phyloP scores from a whole-genome alignment of 2,888 invertebrate species.

The Neuroscelio doddi region DNA sequence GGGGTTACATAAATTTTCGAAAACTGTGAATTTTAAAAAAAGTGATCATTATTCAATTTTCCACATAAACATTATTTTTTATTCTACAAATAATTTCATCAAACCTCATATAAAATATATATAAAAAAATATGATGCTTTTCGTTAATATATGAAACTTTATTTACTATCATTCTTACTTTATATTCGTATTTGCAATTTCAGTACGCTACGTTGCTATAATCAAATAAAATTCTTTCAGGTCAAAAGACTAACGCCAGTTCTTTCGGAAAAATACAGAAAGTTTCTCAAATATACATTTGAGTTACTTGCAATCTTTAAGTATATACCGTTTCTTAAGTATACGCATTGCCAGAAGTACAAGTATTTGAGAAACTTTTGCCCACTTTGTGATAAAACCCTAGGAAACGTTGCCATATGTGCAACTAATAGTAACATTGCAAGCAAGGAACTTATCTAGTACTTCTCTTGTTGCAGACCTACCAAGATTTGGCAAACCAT shows the following conservation, averaged over 20 bases:
- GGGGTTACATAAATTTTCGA: too few relatives aligned
- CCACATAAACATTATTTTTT: too few relatives aligned
- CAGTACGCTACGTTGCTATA: slow-evolving; percentile 15
- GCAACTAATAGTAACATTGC: slow-evolving; percentile 22
- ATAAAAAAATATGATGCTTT: too few relatives aligned
- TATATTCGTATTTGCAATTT: slow-evolving; percentile 24
- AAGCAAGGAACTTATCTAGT: slow-evolving; percentile 20
- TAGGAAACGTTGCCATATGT: not conserved
- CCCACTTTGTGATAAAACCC: not conserved
- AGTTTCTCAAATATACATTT: slow-evolving; percentile 7
- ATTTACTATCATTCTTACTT: slow-evolving; percentile 28
- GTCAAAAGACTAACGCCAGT: slow-evolving; percentile 31
- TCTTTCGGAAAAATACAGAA: slow-evolving; percentile 23
- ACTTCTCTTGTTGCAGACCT: slow-evolving; percentile 64
- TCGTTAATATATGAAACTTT: too few relatives aligned
- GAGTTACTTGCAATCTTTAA: not conserved
- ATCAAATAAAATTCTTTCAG: slow-evolving; percentile 30
- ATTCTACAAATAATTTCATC: too few relatives aligned
- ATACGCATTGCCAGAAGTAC: not conserved
- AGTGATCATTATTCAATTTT: too few relatives aligned
- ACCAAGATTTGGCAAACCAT: slow-evolving; percentile 68
- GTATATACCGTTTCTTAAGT: slow-evolving; percentile 1
- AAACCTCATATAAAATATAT: too few relatives aligned
- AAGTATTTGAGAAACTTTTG: not conserved
- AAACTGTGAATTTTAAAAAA: too few relatives aligned